These are phyloP conservation scores for Drosophila truncata DNA, from an alignment of 1,140 invertebrate species.

Conservation along the genomic window DNA sequence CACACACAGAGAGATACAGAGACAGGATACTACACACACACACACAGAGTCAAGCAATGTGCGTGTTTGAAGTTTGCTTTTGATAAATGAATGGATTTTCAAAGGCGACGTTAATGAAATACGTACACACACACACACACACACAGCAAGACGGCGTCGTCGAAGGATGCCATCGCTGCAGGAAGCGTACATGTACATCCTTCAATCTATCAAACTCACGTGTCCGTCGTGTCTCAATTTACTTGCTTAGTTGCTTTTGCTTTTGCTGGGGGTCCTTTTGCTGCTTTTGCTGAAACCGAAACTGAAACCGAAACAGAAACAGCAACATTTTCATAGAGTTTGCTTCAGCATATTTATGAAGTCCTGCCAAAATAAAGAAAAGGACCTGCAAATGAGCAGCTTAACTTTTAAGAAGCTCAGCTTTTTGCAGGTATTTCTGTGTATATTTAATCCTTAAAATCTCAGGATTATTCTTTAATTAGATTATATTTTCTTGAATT, in stretches of 20 bases:
- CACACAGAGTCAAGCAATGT: constrained; percentile 12
- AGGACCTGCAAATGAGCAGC: not conserved
- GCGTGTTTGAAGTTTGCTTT: constrained; percentile 82
- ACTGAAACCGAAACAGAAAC: constrained; percentile 2
- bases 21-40: constrained; percentile 29
- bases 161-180: constrained; percentile 21
- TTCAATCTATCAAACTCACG: constrained; percentile 82
- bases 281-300: constrained; percentile 11
- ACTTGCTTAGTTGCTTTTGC: constrained; percentile 77
- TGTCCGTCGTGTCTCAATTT: constrained; percentile 81
- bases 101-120: constrained; percentile 82
- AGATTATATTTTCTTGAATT: too few relatives aligned
- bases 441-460: not conserved
- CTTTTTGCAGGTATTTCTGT: too few relatives aligned
- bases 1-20: not conserved
- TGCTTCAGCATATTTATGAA: constrained; percentile 52
- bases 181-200: constrained; percentile 49
- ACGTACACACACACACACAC: constrained; percentile 37
- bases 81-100: constrained; percentile 83
- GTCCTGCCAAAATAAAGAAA: constrained; percentile 21
- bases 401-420: too few relatives aligned
- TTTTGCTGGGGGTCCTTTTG: constrained; percentile 20
- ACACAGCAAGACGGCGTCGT: constrained; percentile 11
- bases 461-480: too few relatives aligned
- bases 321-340: constrained; percentile 50